Base-by-base conservation (phyloP, 2,888 invertebrate species). In the Drosophila pullipes region DNA sequence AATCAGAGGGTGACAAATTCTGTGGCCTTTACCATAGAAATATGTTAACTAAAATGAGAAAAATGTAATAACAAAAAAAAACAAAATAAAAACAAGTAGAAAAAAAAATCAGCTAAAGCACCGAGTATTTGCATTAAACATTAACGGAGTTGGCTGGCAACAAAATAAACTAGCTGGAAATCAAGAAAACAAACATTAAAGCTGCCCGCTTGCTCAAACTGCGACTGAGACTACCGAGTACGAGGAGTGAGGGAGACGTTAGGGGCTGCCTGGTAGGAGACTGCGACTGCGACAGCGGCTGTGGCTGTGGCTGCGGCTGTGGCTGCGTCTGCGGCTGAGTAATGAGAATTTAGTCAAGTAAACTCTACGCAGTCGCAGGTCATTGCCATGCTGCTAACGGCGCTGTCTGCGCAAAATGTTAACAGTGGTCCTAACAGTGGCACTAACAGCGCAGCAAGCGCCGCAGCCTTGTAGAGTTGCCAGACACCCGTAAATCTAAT, bases 161-260 rank as follows among this genome's bases (percentile, higher is more conserved):
- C 54, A 69, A 61, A 74, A 69, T 71, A 69, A 76, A 66, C 78
- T 76, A 76, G 72, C 69, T 74, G 76, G 83, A 91, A 78, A 75
- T 75, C 60, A 89, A 84, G 91, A 90, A 89, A 91, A 83, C 81
- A 91, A 87, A 81, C 78, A 87, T 85, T 82, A 81, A 91, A 88
- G 67, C 64, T 80, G 66, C 61, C 49, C 62, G 74, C 63, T 74
- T 67, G 70, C 76, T 63, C 67, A 71, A 65, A 53, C 47, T 67
- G 22, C 47, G 47, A 16, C 47, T 47, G 41, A n/a, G 69, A 61
- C 49, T 9, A 28, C 28, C 28, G 9, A 16, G 22, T 30, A 18
- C 13, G 54, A 13, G 13, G n/a, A 57, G 11, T 28, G 30, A 31
- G 35, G 25, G 57, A 54, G 53, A n/a, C 50, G 35, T 10, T 13